A percentile compares a stretch with the other conserved stretches of the same genome.
Conservation (phyloP, 30 jellyfish, hydroid and myxozoan species). For the Hydra vulgaris region DNA sequence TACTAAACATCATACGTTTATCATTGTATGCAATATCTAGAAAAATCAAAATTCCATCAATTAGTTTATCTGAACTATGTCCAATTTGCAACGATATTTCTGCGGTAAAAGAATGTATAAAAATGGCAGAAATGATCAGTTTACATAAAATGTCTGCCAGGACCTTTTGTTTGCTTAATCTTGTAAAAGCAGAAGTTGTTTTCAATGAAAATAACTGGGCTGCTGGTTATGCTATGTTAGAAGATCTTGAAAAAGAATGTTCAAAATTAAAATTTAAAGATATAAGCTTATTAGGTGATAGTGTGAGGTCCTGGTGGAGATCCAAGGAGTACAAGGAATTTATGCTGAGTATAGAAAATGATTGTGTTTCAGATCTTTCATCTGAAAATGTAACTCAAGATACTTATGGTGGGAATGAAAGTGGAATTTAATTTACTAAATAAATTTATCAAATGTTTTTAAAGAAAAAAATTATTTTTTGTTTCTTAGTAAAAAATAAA, state of each 20-base stretch:
- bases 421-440: neutral
- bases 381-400: neutral
- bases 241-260: slow-evolving; percentile 1
- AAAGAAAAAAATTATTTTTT: too few relatives aligned
- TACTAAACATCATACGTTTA: neutral
- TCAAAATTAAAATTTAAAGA: neutral
- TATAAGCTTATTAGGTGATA: neutral
- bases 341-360: neutral
- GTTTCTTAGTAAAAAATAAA: too few relatives aligned
- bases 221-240: neutral
- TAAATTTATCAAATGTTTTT: too few relatives aligned
- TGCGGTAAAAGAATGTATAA: neutral
- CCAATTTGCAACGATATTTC: neutral
- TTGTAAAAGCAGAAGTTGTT: slow-evolving; percentile 3
- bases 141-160: slow-evolving; percentile 12
- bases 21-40: neutral
- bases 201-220: neutral
- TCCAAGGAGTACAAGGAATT: neutral
- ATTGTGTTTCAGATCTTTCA: neutral
- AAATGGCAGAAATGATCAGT: neutral
- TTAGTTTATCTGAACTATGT: neutral
- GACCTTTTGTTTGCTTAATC: neutral
- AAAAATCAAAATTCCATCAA: neutral
- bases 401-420: neutral
- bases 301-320: neutral